Conservation (phyloP, 2,113 vertebrate genomes). For the Gnathonemus longibarbis region DNA sequence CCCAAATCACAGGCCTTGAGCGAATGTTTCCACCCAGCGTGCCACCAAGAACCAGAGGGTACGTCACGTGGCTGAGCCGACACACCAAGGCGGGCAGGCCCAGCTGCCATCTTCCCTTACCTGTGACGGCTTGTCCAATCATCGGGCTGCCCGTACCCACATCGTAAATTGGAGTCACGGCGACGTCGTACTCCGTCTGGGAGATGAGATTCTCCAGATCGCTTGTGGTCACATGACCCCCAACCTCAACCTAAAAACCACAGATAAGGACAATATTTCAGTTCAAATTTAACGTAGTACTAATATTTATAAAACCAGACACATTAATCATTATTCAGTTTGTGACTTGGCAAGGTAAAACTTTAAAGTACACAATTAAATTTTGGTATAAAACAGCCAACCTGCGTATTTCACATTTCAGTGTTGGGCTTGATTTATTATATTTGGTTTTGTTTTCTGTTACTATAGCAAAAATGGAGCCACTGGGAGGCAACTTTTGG, state of each 20-base stretch:
- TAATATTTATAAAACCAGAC: background rate
- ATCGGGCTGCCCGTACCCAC: constrained; percentile 65
- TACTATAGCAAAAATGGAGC: background rate
- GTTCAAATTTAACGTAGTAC: background rate
- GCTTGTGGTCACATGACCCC: constrained; percentile 61
- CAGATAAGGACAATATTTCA: background rate
- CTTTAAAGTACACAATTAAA: background rate
- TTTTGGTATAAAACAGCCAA: background rate
- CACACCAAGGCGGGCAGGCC: background rate
- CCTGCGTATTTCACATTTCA: background rate
- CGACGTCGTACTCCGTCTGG: constrained; percentile 75
- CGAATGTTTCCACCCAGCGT: background rate
- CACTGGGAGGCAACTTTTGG: background rate
- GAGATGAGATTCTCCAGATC: constrained; percentile 70
- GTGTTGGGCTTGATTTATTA: too few species aligned
- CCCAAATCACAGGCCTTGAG: background rate
- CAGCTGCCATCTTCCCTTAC: constrained; percentile 52
- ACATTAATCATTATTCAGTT: background rate
- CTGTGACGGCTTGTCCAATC: constrained; percentile 66
- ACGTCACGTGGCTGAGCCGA: too few species aligned
- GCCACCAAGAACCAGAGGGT: background rate
- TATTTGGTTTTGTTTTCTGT: background rate
- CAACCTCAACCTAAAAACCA: constrained; percentile 68
- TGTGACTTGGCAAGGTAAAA: background rate
- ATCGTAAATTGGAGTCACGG: constrained; percentile 73